Conservation (phyloP, 2,797 vertebrate genomes). For the Triplophysa yarkandensis region DNA sequence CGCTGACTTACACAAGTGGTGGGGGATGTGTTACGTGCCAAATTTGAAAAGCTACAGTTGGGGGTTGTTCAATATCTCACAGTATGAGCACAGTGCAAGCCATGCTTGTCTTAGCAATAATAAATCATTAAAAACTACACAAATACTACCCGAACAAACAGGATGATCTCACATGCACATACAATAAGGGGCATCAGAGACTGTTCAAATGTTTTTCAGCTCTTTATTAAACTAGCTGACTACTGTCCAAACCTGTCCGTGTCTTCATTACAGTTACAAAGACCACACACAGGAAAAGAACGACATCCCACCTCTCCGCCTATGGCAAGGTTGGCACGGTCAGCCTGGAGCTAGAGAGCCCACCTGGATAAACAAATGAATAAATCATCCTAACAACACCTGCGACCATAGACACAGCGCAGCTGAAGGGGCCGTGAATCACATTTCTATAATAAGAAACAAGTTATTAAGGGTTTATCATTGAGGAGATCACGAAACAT, state of each 20-base stretch:
- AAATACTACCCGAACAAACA: slow-evolving; percentile 14
- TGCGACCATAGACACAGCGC: slow-evolving; percentile 14
- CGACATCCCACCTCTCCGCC: slow-evolving; percentile 20
- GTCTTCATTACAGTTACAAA: slow-evolving; percentile 24
- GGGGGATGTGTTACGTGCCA: not conserved
- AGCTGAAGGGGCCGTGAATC: slow-evolving; percentile 24
- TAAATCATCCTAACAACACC: slow-evolving; percentile 42
- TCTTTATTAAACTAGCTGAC: slow-evolving; percentile 31
- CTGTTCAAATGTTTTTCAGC: not conserved
- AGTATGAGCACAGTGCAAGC: not conserved
- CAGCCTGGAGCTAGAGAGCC: slow-evolving; percentile 41
- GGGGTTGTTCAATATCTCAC: not conserved
- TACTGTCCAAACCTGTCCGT: slow-evolving; percentile 31
- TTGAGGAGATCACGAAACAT: slow-evolving; percentile 17
- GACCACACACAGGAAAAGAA: slow-evolving; percentile 29
- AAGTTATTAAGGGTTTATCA: slow-evolving; percentile 23
- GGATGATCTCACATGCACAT: not conserved
- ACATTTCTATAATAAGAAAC: slow-evolving; percentile 27
- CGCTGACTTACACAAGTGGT: not conserved
- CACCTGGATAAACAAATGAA: slow-evolving; percentile 50
- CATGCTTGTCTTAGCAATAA: not conserved
- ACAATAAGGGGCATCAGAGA: slow-evolving; percentile 1
- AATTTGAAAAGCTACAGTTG: not conserved
- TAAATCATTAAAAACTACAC: not conserved
- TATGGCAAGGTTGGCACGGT: slow-evolving; percentile 51